These are phyloP conservation scores for Mormyrops attenuatus DNA, from an alignment of 2,797 vertebrate species.

Conservation along the genomic window DNA sequence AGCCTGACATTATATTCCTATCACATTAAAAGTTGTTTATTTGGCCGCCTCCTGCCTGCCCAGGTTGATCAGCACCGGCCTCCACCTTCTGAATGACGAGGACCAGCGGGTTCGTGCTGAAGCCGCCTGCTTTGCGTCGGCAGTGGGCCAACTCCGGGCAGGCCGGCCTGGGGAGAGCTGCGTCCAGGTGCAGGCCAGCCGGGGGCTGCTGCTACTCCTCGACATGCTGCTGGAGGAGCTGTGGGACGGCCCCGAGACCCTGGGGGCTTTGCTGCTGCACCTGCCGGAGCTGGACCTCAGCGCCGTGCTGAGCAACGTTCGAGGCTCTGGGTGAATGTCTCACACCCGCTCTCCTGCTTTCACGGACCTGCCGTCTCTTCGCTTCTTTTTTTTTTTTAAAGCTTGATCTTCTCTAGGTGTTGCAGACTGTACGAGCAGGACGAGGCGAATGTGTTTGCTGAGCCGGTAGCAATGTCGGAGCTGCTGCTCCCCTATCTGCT, in stretches of 20 bases:
- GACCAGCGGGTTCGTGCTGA: conserved; percentile 64
- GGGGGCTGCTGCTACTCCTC: conserved; percentile 63
- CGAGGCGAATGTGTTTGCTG: conserved; percentile 74
- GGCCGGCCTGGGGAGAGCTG: conserved; percentile 28
- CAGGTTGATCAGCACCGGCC: conserved; percentile 65
- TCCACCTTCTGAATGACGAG: conserved; percentile 80
- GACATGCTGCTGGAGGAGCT: conserved; percentile 62
- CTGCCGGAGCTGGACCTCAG: conserved; percentile 63
- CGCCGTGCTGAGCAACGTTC: conserved; percentile 50
- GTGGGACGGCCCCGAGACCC: conserved; percentile 51
- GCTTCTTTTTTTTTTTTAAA: neutral
- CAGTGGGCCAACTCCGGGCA: conserved; percentile 32
- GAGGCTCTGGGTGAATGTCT: conserved; percentile 55
- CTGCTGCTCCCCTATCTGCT: conserved; percentile 68
- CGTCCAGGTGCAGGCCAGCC: conserved; percentile 62
- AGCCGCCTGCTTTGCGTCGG: conserved; percentile 63
- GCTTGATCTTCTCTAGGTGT: conserved; percentile 48
- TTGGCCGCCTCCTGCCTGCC: conserved; percentile 13
- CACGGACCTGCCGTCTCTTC: neutral
- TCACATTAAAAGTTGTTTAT: neutral
- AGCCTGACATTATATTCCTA: neutral
- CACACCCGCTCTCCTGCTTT: neutral
- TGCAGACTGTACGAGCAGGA: conserved; percentile 78
- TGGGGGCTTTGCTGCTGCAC: conserved; percentile 62
- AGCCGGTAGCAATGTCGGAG: conserved; percentile 63